Base-by-base conservation (phyloP, 2,113 vertebrate species). In the Nycticorax nycticorax region DNA sequence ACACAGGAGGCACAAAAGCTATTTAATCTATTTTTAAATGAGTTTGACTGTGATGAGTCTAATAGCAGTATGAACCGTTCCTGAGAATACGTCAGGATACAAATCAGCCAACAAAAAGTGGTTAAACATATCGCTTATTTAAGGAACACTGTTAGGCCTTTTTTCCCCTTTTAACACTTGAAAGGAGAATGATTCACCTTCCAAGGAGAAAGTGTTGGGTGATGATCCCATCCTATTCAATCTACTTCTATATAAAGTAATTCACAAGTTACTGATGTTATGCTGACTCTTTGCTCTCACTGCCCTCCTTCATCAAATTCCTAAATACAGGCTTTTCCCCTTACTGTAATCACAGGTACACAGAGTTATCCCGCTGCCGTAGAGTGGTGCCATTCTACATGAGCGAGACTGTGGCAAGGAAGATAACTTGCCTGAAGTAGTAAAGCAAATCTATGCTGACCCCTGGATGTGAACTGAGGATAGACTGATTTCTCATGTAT, bases 231-330 rank as follows among this genome's bases (percentile, higher is more conserved):
- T 85, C 68, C 15, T 3, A 4, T 56, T 69, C 48, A 37, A 43
- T 43, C 22, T 69, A 28, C 9, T 56, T 71, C n/a, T 12, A 12
- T 43, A 28, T 33, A 47, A 18, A 69, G 13, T 63, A 66, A 60
- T 39, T 52, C 24, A 64, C 33, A 57, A 39, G 4, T 67, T n/a
- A 6, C n/a, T 55, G 23, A 8, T 0, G 0, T 55, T 47, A 55
- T 26, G n/a, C 8, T 33, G 32, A 48, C 37, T 55, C 19, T 79
- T 78, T 59, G 21, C 22, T 78, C 19, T 26, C 39, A 80, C 19
- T 50, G 16, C 14, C 4, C 15, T 79, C 9, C 27, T 56, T 24
- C 60, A 79, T 22, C 14, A 56, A 55, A 74, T 39, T 62, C 41
- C 55, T 68, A 26, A 73, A 62, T 43, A 37, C 3, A 4, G 1